phyloP scores from a whole-genome alignment of 1,140 invertebrate species.

The Propsilocerus akamusi region DNA sequence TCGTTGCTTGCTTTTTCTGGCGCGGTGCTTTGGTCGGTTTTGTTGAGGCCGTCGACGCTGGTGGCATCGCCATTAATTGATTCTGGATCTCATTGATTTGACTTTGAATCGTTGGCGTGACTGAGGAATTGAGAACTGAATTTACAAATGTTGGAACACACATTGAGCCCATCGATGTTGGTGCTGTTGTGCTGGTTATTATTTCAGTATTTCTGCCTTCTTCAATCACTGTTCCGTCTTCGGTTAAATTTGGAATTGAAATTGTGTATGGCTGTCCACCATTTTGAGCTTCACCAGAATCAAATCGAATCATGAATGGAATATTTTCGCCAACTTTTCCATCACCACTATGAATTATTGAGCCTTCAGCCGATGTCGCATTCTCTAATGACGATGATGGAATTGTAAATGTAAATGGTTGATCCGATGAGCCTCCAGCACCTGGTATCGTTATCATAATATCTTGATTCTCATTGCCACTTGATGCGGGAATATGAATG shows the following conservation, averaged over 20 bases:
- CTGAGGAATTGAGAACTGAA: background rate
- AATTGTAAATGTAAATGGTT: constrained; percentile 23
- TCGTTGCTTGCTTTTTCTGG: background rate
- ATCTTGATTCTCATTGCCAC: constrained; percentile 8
- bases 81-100: constrained; percentile 9
- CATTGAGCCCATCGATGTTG: background rate
- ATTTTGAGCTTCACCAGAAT: constrained; percentile 13
- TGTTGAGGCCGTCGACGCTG: background rate
- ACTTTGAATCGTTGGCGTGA: constrained; percentile 7
- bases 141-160: constrained; percentile 5
- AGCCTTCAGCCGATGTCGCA: background rate
- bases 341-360: background rate
- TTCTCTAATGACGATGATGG: constrained; percentile 12
- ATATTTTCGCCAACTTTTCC: constrained; percentile 9
- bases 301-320: constrained; percentile 24
- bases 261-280: constrained; percentile 18
- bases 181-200: background rate
- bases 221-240: background rate
- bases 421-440: constrained; percentile 6
- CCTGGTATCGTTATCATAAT: constrained; percentile 22
- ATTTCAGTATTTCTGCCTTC: background rate
- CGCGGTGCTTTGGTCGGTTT: background rate
- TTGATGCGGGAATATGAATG: constrained; percentile 1
- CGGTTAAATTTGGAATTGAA: constrained; percentile 13
- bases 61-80: constrained; percentile 6